Evolutionary conservation across 2,113 vertebrate species (phyloP).

Genomic region (Rousettus leschenaultii): DNA sequence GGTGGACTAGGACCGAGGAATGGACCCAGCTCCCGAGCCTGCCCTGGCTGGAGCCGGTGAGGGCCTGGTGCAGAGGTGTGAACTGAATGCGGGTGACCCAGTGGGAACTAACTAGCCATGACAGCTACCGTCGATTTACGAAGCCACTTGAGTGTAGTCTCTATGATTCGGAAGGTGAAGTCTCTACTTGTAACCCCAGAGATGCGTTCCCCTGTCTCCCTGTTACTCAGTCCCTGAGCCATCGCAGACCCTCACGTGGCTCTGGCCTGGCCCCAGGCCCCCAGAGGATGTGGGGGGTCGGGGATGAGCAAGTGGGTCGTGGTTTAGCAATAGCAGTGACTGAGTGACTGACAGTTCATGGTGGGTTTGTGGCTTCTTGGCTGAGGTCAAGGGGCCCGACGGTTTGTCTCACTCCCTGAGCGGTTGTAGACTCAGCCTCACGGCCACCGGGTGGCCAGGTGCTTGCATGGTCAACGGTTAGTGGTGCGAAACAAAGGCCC

Average conservation of each 20-base stretch:
- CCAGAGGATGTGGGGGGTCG: rapidly evolving
- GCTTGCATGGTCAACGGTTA: no score
- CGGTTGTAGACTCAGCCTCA: not conserved
- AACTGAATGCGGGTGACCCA: rapidly evolving
- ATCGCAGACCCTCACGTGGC: no score
- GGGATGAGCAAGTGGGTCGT: not conserved
- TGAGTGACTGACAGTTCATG: not conserved
- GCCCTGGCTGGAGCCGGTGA: rapidly evolving
- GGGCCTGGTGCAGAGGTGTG: not conserved
- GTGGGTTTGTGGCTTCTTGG: not conserved
- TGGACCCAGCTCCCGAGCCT: not conserved
- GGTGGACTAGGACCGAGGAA: not conserved
- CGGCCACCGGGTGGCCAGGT: not conserved
- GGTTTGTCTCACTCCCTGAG: not conserved
- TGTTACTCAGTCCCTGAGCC: not conserved
- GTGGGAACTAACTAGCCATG: rapidly evolving
- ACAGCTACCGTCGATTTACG: rapidly evolving
- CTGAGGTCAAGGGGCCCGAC: not conserved
- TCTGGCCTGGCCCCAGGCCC: not conserved
- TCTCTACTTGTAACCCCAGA: not conserved
- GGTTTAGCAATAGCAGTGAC: not conserved
- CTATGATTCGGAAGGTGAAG: not conserved
- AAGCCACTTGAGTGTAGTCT: not conserved
- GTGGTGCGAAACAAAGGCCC: not conserved
- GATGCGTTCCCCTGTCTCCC: rapidly evolving